These are phyloP conservation scores for Catostomus latipinnis DNA, from an alignment of 2,797 vertebrate genomes.

Conservation along the genomic window DNA sequence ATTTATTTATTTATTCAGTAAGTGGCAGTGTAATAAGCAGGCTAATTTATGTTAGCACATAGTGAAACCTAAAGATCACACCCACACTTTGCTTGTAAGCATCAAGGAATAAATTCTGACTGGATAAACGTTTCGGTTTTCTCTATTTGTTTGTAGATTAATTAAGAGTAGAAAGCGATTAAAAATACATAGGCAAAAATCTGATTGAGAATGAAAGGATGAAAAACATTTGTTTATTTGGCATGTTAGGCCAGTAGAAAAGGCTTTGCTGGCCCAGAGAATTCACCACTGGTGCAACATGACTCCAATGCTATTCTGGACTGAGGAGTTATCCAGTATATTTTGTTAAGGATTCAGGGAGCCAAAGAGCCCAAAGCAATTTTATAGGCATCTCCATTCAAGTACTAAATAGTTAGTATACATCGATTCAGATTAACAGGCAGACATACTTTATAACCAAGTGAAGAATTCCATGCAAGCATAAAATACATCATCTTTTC, in stretches of 20 bases:
- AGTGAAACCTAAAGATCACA: neutral
- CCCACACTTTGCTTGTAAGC: no score
- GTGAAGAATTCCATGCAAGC: neutral
- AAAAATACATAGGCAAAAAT: no score
- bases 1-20: neutral
- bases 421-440: slow-evolving; percentile 8
- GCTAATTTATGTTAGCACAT: neutral
- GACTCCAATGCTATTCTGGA: slow-evolving; percentile 1
- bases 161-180: no score
- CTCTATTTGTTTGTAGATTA: no score
- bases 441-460: slow-evolving; percentile 11
- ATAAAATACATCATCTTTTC: neutral
- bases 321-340: slow-evolving; percentile 4
- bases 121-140: no score
- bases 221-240: no score
- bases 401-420: neutral
- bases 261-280: no score
- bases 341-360: slow-evolving; percentile 21
- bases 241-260: no score
- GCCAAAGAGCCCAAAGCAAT: neutral
- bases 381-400: slow-evolving; percentile 14
- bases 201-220: no score
- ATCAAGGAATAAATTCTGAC: no score
- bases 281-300: slow-evolving; percentile 4
- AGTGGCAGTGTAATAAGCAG: neutral